Conservation (phyloP, 1,140 invertebrate genomes). For the Drosophila seguyi region DNA sequence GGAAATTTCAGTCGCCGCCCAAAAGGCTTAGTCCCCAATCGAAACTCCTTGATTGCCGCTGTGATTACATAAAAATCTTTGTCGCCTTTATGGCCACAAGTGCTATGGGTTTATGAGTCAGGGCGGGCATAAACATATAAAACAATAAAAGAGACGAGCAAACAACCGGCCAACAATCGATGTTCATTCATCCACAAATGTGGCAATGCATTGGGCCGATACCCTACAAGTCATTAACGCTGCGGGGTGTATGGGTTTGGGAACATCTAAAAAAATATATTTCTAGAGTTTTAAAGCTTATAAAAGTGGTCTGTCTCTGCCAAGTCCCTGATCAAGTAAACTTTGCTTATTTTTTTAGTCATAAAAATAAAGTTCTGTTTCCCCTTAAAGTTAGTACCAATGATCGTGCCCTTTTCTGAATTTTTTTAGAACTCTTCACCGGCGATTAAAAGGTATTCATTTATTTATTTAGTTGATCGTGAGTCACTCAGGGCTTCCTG, state of each 20-base stretch:
- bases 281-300: no score
- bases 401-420: neutral
- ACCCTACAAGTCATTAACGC: slow-evolving; percentile 26
- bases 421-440: neutral
- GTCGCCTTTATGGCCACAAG: slow-evolving; percentile 22
- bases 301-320: no score
- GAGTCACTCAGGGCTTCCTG: slow-evolving; percentile 23
- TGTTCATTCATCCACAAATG: slow-evolving; percentile 62
- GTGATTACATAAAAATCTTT: slow-evolving; percentile 4
- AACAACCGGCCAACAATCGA: slow-evolving; percentile 43
- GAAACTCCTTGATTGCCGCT: slow-evolving; percentile 1
- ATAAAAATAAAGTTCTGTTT: no score
- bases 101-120: slow-evolving; percentile 42
- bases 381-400: neutral
- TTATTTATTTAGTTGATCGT: slow-evolving; percentile 11
- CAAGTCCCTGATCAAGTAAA: no score
- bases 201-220: slow-evolving; percentile 34
- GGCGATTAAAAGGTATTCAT: slow-evolving; percentile 16
- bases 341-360: no score
- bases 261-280: no score
- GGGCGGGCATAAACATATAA: slow-evolving; percentile 6
- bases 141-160: slow-evolving; percentile 14
- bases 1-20: slow-evolving; percentile 19
- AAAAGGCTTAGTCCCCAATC: slow-evolving; percentile 7
- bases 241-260: neutral